Evolutionary conservation across 1,140 invertebrate species (phyloP), one percentile per base, ranked within the genome.

Genomic region (Papilio dardanus): DNA sequence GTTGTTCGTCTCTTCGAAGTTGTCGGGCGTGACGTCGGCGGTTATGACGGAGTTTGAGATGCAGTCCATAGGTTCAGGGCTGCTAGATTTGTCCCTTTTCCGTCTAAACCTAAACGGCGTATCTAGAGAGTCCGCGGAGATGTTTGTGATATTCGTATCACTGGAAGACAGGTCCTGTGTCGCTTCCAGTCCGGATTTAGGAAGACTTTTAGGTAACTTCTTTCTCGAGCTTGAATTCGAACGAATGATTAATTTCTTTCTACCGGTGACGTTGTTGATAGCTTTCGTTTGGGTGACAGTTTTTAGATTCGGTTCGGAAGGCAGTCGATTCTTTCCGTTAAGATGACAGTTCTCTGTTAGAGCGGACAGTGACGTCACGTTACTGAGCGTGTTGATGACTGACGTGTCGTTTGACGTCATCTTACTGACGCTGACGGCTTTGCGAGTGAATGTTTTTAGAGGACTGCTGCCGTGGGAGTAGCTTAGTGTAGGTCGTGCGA

Each of bases 11-110:
- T 93, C 93, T 14, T 93, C 90, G 33, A 80, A 88, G 42, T 92
- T 92, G 7, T 93, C 92, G 0, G 90, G 87, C 0, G 89, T 90
- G 2, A 92, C 88, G 71, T 92, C 91, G 2, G 91, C 87, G 2
- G 88, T 90, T 66, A 92, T 90, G 1, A 91, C 82, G 0, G 87
- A 89, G 71, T 93, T 92, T 0, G 87, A 85, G 62, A 91, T 84
- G 21, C 88, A 91, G 62, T 93, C 91, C 92, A 93, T 94, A 0
- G 92, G 92, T 73, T 94, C 93, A 0, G 92, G 92, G 40, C 90
- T 93, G 71, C 82, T 89, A 0, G 92, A 93, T 62, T 93, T 93
- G 73, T 92, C 89, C 71, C 91, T 77, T 86, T 92, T 92, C 74
- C 91, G 87, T 24, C 91, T 81, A 75, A 94, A 93, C 50, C 93